Evolutionary conservation across 1,140 invertebrate genomes (phyloP), one percentile per base, ranked within the genome.

Genomic region (Bactericera cockerelli): DNA sequence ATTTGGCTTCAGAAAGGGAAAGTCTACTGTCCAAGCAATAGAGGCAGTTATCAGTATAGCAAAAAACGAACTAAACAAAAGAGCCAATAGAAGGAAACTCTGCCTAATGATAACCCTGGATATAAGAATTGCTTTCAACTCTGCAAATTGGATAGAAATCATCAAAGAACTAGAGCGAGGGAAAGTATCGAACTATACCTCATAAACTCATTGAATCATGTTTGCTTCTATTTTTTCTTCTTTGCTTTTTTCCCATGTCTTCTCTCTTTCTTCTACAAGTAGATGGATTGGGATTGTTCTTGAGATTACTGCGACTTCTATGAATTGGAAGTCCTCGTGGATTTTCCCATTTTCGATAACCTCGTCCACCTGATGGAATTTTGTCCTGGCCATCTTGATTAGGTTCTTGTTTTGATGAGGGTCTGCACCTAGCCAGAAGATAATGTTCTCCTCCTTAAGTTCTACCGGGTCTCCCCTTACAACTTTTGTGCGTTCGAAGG

Each of bases 91-190:
- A 26, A 0, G 26, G 16, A 59, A 16, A 4, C 13, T 26, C 22
- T 22, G 49, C 16, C n/a, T n/a, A 1, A 14, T 8, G 2, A 49
- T 60, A 1, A 60, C 53, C 2, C 4, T 56, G 4, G 59, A 60
- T 24, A 56, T 60, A 4, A 56, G 55, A 38, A 60, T 55, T 21
- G 59, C 53, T 1, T 60, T 60, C 24, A 60, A 60, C n/a, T 60
- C 59, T 26, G 53, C 26, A 22, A 16, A 22, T 6, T 56, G 59
- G 53, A 10, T 3, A 2, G 14, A 59, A 8, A 56, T 25, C n/a
- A 33, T 36, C 2, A 26, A 26, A 1, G 49, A 26, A 54, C 10
- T 53, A 16, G 19, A 24, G 1, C 26, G 3, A 11, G 22, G 56
- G 25, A 55, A 60, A 1, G 25, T 60, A 8, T 31, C 59, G 4